Conservation (phyloP, 1,140 invertebrate species). For the Bombus impatiens region DNA sequence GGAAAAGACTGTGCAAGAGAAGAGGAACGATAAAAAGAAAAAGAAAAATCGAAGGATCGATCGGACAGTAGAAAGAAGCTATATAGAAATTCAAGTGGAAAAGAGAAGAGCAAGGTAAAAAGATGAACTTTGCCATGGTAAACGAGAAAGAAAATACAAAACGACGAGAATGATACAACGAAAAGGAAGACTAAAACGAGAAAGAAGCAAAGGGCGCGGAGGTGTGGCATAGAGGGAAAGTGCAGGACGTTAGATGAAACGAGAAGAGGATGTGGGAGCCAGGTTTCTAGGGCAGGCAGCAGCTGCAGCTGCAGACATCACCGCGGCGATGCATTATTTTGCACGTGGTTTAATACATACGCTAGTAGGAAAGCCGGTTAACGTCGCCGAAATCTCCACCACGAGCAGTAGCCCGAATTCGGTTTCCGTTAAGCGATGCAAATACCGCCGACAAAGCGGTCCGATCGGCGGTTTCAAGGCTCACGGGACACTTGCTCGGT, state of each 20-base stretch:
- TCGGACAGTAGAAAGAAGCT: not conserved
- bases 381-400: conserved; percentile 58
- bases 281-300: conserved; percentile 40
- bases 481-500: conserved; percentile 42
- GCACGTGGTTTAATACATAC: conserved; percentile 63
- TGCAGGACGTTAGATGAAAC: not conserved
- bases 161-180: not conserved
- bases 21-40: not conserved
- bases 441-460: conserved; percentile 50
- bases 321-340: conserved; percentile 64
- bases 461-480: conserved; percentile 49
- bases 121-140: not conserved
- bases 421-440: conserved; percentile 61
- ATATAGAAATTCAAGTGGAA: not conserved
- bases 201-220: no score
- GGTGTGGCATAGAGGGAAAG: not conserved
- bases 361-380: conserved; percentile 52
- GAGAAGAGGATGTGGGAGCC: not conserved
- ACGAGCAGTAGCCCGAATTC: conserved; percentile 35
- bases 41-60: not conserved
- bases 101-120: not conserved
- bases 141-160: no score
- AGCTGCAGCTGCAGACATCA: conserved; percentile 48
- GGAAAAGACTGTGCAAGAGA: not conserved
- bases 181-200: not conserved